phyloP scores from a whole-genome alignment of 2,888 invertebrate genomes.

The Drosophila merina region DNA sequence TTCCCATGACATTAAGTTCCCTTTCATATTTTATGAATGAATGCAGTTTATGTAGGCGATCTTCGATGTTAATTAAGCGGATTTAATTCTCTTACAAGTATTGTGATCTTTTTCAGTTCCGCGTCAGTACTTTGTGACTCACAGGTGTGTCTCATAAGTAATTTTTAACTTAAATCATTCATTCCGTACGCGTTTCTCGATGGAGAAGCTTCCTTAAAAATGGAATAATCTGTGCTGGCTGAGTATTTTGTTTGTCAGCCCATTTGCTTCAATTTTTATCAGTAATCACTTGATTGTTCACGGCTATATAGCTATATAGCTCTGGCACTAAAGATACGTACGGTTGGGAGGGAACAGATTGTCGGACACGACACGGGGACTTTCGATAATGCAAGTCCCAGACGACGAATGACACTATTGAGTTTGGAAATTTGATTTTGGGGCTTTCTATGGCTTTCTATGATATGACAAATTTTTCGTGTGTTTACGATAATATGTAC shows the following conservation, averaged over 20 bases:
- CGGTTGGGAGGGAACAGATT: conserved; percentile 44
- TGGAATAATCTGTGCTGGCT: conserved; percentile 14
- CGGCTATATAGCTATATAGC: conserved; percentile 15
- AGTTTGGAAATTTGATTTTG: conserved; percentile 30
- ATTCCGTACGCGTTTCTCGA: conserved; percentile 35
- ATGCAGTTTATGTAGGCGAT: conserved; percentile 34
- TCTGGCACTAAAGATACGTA: conserved; percentile 50
- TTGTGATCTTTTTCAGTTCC: conserved; percentile 55
- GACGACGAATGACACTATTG: conserved; percentile 9
- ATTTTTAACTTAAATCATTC: conserved; percentile 41
- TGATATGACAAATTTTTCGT: conserved; percentile 7
- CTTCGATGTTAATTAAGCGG: conserved; percentile 26
- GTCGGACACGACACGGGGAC: conserved; percentile 19
- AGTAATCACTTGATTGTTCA: conserved; percentile 47
- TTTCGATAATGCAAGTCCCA: conserved; percentile 51
- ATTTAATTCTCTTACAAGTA: conserved; percentile 17
- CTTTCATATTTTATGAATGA: conserved; percentile 41
- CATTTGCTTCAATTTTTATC: conserved; percentile 49
- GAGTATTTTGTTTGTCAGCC: conserved; percentile 38
- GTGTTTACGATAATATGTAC: too few species aligned
- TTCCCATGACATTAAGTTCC: conserved; percentile 37
- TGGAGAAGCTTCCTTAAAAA: conserved; percentile 42
- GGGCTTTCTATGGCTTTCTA: conserved; percentile 1
- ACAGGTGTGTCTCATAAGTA: conserved; percentile 35
- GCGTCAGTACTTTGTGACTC: conserved; percentile 56